Evolutionary conservation across 2,113 vertebrate genomes (phyloP), one percentile per base, ranked within the genome.

Genomic region (Circaetus gallicus): DNA sequence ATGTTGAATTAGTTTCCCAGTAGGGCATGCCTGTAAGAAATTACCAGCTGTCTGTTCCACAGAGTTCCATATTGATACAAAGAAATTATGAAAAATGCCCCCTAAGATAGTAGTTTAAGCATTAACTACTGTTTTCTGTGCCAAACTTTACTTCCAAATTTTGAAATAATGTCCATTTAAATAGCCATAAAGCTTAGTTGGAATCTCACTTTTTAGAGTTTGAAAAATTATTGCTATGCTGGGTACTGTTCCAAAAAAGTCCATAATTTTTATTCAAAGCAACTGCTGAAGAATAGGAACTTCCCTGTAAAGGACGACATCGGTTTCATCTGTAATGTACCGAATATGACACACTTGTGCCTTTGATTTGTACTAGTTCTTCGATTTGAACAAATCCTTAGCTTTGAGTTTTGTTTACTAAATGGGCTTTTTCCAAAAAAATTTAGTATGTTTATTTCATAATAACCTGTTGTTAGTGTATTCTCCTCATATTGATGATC

Each of bases 291-390:
- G 58, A 92, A 58, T 47, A 65, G 25, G 55, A 61, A 80, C 36
- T 89, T 86, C 18, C 36, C 25, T 94, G 49, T 92, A 45, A 82
- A 89, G 50, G 16, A 72, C 40, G 85, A 70, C 21, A 47, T 40
- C 32, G 13, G 7, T 89, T 86, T 82, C 55, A 31, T 31, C 42
- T 73, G 45, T 47, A 45, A 47, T 28, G 12, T 65, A 31, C 74
- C 7, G 12, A 84, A 87, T 80, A 62, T 65, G 53, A 32, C 63
- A 83, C 52, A 85, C 31, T 32, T 40, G 11, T 93, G 70, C 49
- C n/a, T 95, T 79, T 82, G 42, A 76, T 88, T 95, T 94, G 7
- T 72, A 53, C 17, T 56, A 72, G 62, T 65, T 89, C 84, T 96
- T 82, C 2, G 0, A 21, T 95, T 96, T 56, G 49, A 93, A 76